Conservation (phyloP, 2,797 vertebrate species). For the Uromys caudimaculatus region DNA sequence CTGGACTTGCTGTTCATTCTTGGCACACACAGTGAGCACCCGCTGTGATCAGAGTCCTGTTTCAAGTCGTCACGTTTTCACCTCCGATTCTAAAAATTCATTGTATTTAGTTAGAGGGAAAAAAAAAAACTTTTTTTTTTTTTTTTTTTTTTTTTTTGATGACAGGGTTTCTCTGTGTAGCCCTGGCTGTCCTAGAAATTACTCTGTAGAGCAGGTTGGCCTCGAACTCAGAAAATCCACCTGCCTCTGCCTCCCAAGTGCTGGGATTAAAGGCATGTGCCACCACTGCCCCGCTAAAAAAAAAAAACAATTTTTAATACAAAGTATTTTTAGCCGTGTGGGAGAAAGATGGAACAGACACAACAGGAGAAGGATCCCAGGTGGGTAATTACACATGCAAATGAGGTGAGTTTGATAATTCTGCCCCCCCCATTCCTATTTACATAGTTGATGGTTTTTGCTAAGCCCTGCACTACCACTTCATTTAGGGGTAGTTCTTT, state of each 20-base stretch:
- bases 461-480: not conserved
- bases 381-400: slow-evolving; percentile 62
- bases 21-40: not conserved
- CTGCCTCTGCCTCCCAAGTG: no score
- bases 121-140: no score
- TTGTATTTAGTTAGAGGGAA: slow-evolving; percentile 31
- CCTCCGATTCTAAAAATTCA: slow-evolving; percentile 18
- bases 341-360: slow-evolving; percentile 34
- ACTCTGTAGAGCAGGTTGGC: no score
- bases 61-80: not conserved
- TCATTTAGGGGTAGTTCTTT: not conserved
- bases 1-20: fast-evolving
- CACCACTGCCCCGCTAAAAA: no score
- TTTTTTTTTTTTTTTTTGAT: no score
- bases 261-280: no score
- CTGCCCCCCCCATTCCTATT: slow-evolving; percentile 1
- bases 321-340: slow-evolving; percentile 72
- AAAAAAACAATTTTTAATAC: not conserved
- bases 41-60: fast-evolving
- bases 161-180: no score
- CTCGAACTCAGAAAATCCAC: no score
- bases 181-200: no score
- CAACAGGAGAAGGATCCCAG: slow-evolving; percentile 52
- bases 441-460: not conserved
- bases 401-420: slow-evolving; percentile 42